Conservation (phyloP, 2,797 vertebrate species). For the Tarsius wallacei region DNA sequence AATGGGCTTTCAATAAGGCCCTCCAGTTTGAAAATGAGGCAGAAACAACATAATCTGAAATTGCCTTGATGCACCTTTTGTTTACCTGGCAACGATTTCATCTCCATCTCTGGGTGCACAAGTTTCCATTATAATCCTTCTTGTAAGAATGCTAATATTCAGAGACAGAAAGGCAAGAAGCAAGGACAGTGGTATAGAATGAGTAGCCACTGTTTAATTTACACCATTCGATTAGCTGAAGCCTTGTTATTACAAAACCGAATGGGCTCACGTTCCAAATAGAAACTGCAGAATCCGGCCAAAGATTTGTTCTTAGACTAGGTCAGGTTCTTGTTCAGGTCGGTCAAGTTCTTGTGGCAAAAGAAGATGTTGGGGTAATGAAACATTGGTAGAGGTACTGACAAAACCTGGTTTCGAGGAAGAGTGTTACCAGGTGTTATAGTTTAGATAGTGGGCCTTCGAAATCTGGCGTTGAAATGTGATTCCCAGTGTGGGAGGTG, state of each 20-base stretch:
- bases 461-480: not conserved
- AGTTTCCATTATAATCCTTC: slow-evolving; percentile 72
- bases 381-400: not conserved
- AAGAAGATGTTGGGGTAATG: not conserved
- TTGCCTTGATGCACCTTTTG: not conserved
- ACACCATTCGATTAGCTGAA: slow-evolving; percentile 67
- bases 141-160: slow-evolving; percentile 60
- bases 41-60: not conserved
- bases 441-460: not conserved
- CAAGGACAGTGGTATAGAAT: slow-evolving; percentile 74
- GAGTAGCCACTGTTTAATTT: slow-evolving; percentile 71
- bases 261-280: not conserved
- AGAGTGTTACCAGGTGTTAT: not conserved
- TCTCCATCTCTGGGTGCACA: slow-evolving; percentile 70
- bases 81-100: not conserved
- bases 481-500: not conserved
- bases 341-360: not conserved
- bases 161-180: slow-evolving; percentile 69
- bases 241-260: slow-evolving; percentile 70
- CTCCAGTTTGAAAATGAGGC: not conserved
- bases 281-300: not conserved
- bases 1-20: not conserved
- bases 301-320: not conserved
- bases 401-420: not conserved
- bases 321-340: not conserved